Percentiles rank a stretch among this genome's conserved stretches.
Evolutionary conservation across 2,113 vertebrate genomes (phyloP).

Genomic region (Orcinus orca): DNA sequence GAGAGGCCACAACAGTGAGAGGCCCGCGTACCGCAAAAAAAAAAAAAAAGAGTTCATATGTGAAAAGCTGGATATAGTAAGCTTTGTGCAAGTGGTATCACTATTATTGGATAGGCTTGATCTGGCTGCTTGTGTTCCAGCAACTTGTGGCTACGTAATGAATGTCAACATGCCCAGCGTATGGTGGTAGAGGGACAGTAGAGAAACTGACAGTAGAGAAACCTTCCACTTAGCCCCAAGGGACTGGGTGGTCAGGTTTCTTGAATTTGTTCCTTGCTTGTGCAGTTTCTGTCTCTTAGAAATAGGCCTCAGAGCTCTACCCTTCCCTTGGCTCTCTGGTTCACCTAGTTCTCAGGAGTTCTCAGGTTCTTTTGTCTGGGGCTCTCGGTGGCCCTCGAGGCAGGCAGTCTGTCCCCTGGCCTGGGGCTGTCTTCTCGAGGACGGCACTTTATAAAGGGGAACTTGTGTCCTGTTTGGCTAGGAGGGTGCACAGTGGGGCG

Average conservation of each 20-base stretch:
- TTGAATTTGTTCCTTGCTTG: neutral
- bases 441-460: neutral
- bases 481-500: neutral
- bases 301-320: neutral
- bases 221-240: neutral
- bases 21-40: neutral
- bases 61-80: slow-evolving; percentile 2
- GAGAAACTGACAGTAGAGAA: neutral
- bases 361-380: slow-evolving; percentile 1
- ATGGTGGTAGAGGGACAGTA: neutral
- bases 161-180: neutral
- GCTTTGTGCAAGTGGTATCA: neutral
- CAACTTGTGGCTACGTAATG: neutral
- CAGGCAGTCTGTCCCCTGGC: neutral
- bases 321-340: neutral
- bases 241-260: neutral
- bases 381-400: neutral
- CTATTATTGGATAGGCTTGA: neutral
- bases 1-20: no score
- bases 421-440: neutral
- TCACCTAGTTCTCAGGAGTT: neutral
- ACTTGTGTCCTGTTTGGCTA: neutral
- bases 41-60: neutral
- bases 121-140: neutral
- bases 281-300: neutral